Base-by-base conservation (phyloP, 2,888 invertebrate species). In the Hypomecis punctinalis region DNA sequence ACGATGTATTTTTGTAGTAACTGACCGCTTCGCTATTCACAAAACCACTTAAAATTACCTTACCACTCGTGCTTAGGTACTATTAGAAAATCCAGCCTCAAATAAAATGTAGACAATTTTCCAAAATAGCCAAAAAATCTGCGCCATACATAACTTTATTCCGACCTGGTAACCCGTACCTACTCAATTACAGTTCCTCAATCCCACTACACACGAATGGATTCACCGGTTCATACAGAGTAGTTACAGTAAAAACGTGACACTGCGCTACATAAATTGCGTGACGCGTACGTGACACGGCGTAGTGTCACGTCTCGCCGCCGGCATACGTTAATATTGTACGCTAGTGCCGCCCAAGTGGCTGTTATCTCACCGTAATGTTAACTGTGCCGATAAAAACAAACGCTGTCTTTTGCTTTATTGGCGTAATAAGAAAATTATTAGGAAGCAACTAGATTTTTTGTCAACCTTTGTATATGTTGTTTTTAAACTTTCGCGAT, bases 201-300 rank as follows among this genome's bases (percentile, higher is more conserved):
- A 55, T 45, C 46, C 55, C 33, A 33, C 56, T 39, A 47, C 46
- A 56, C 47, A 47, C 53, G 46, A 45, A n/a, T 39, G 58, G 49
- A 42, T 61, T 33, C 61, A 49, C 61, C 39, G 56, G 45, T 56
- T 51, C 61, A 61, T 53, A 48, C 43, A 48, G 23, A 11, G 51
- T 59, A 59, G 63, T 63, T 49, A 54, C 58, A 23, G 40, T 49
- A 59, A 63, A 63, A 63, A 63, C 63, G 59, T 63, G 54, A 59
- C 59, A 55, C 10, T 53, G 63, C 40, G 51, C 58, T 64, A 76
- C 79, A 81, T 81, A 82, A 80, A 82, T 82, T 79, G 76, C 73
- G 72, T 74, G 74, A 73, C 66, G 63, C 61, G 68, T 23, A 68
- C 74, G 73, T 76, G 76, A 74, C 69, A 52, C 57, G 53, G 8